Base-by-base conservation (phyloP, 2,888 invertebrate species). In the Hedychridium roseum region DNA sequence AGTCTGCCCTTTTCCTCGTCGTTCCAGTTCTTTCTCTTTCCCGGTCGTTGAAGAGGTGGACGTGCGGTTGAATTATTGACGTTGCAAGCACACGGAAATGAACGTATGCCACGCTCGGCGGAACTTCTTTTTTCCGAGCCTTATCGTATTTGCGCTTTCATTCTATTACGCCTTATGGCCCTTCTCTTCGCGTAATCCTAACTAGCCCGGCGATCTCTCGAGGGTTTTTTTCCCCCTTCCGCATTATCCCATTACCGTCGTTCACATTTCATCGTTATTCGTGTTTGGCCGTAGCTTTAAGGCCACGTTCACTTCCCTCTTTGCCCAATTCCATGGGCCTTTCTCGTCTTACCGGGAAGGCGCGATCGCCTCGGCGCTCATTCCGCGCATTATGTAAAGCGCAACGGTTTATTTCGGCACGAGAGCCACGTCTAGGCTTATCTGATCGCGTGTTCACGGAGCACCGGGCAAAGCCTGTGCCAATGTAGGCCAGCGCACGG, bases 371-470 rank as follows among this genome's bases (percentile, higher is more conserved):
- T 56, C 58, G 57, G 55, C 62, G 57, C 57, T 61, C 60, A 56
- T 61, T 64, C 62, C 54, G 52, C 45, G 62, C 76, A 72, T 76
- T 75, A 76, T 74, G 76, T 71, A 74, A 75, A 76, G 71, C 69
- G 66, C 74, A 71, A 70, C 68, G 73, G 72, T 76, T 76, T 72
- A 76, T 76, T 76, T 76, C 71, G 72, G 72, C 73, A 68, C 70
- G 67, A 65, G 66, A 67, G 61, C 52, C 53, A 64, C 71, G 71
- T 68, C 67, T 63, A 62, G 52, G 46, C 50, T 71, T 74, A 76
- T 76, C 76, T 70, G 74, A 76, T 76, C 68, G 76, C 76, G 76
- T 76, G 76, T 60, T 74, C 66, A 57, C 56, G 65, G 60, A 66
- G 70, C 66, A 73, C 70, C 68, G 65, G 52, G 44, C 54, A 28